Conservation (phyloP, 2,797 vertebrate genomes). For the Chaetophractus vellerosus region DNA sequence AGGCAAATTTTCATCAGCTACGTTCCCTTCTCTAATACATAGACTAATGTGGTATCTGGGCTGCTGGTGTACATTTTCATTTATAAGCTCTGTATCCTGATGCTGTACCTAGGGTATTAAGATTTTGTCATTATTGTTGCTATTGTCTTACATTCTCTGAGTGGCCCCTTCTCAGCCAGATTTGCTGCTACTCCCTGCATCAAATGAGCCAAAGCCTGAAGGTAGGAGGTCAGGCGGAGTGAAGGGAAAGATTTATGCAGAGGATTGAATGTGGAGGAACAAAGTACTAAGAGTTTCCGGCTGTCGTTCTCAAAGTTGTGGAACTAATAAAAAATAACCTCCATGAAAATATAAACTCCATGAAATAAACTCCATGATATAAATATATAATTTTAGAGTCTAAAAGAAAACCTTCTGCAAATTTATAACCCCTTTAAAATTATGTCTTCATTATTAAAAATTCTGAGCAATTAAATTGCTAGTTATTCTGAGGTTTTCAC, state of each 20-base stretch:
- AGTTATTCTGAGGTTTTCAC: slow-evolving; percentile 2
- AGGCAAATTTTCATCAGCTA: too few relatives aligned
- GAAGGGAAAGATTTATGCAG: background rate
- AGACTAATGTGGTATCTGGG: background rate
- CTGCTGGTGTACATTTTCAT: too few relatives aligned
- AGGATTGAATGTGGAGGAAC: background rate
- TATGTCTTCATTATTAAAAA: slow-evolving; percentile 3
- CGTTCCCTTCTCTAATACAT: too few relatives aligned
- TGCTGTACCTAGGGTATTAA: background rate
- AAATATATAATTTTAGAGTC: background rate
- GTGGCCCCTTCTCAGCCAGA: background rate
- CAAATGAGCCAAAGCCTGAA: background rate
- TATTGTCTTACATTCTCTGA: background rate
- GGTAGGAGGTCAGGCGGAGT: background rate
- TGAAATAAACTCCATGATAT: too few relatives aligned
- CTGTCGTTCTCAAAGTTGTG: background rate
- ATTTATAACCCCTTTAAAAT: slow-evolving; percentile 15
- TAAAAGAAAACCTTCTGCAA: slow-evolving; percentile 18
- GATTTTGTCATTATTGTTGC: background rate
- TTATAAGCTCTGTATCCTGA: background rate
- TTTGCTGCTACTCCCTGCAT: background rate
- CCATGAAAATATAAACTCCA: background rate
- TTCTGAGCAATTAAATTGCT: background rate
- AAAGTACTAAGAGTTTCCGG: background rate
- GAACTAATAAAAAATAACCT: background rate